Evolutionary conservation across 2,888 invertebrate genomes (phyloP).

Genomic region (Trypoxylon attenuatum): DNA sequence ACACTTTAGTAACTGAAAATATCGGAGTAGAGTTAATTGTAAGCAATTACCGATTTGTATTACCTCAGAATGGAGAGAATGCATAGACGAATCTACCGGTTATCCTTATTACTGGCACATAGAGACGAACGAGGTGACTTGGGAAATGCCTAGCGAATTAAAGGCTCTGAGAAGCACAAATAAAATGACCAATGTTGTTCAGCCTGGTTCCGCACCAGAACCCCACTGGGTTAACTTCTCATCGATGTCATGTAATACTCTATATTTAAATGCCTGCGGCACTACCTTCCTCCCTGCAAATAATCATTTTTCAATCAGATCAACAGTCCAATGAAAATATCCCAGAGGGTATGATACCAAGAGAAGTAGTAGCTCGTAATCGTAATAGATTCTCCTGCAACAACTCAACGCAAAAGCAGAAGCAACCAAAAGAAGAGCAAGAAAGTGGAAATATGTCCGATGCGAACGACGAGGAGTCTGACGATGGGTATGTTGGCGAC

Average conservation of each 20-base stretch:
- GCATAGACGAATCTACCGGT: slow-evolving; percentile 78
- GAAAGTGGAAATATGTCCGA: slow-evolving; percentile 48
- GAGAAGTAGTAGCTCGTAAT: slow-evolving; percentile 70
- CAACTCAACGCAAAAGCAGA: slow-evolving; percentile 48
- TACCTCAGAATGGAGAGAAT: slow-evolving; percentile 78
- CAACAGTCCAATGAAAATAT: slow-evolving; percentile 67
- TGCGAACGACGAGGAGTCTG: slow-evolving; percentile 71
- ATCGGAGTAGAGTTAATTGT: neutral
- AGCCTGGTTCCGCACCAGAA: slow-evolving; percentile 26
- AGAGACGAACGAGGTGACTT: slow-evolving; percentile 80
- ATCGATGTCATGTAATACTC: slow-evolving; percentile 28
- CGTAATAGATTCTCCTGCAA: slow-evolving; percentile 66
- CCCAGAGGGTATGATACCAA: slow-evolving; percentile 72
- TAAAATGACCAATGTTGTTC: slow-evolving; percentile 30
- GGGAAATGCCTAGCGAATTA: slow-evolving; percentile 78
- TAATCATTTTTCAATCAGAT: slow-evolving; percentile 56
- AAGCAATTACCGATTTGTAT: neutral
- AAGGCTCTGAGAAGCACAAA: slow-evolving; percentile 51
- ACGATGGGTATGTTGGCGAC: slow-evolving; percentile 72
- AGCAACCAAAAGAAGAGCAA: slow-evolving; percentile 32
- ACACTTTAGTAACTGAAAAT: neutral
- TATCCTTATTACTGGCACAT: slow-evolving; percentile 82
- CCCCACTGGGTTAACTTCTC: slow-evolving; percentile 47
- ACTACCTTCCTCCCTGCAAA: neutral
- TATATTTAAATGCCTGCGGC: too few relatives aligned